Evolutionary conservation across 1,140 invertebrate species (phyloP).

Genomic region (Calephelis virginiensis): DNA sequence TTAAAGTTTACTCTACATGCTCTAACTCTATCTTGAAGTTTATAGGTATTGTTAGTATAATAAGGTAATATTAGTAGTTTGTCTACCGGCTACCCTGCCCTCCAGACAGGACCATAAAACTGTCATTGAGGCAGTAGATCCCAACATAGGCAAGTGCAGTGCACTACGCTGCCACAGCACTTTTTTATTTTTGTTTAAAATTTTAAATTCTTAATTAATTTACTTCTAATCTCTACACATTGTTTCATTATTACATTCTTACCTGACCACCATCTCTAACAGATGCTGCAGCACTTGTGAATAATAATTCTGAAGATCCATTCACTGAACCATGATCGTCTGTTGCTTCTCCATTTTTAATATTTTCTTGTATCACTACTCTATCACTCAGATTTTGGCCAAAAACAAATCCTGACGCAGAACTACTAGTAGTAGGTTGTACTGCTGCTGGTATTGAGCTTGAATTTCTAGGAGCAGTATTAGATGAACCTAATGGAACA

Average conservation of each 20-base stretch:
- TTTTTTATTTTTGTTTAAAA: no score
- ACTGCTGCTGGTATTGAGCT: conserved; percentile 51
- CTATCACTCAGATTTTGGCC: conserved; percentile 94
- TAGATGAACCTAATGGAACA: conserved; percentile 65
- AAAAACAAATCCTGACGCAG: conserved; percentile 87
- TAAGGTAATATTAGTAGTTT: no score
- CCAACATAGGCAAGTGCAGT: no score
- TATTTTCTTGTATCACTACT: conserved; percentile 78
- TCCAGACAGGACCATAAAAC: no score
- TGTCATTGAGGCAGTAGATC: no score
- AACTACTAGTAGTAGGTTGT: conserved; percentile 50
- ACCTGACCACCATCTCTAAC: conserved; percentile 69
- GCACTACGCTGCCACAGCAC: no score
- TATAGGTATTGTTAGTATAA: no score
- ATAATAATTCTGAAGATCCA: conserved; percentile 80
- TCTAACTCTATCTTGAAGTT: no score
- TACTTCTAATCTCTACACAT: background rate
- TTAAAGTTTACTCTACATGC: no score
- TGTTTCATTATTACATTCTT: conserved; percentile 6
- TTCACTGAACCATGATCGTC: conserved; percentile 74
- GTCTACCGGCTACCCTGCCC: no score
- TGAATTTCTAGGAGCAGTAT: conserved; percentile 53
- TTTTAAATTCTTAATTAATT: background rate
- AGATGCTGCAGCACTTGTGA: conserved; percentile 78
- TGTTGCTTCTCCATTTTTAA: conserved; percentile 61